Conservation (phyloP, 2,113 vertebrate genomes). For the Chrysochloris asiatica region DNA sequence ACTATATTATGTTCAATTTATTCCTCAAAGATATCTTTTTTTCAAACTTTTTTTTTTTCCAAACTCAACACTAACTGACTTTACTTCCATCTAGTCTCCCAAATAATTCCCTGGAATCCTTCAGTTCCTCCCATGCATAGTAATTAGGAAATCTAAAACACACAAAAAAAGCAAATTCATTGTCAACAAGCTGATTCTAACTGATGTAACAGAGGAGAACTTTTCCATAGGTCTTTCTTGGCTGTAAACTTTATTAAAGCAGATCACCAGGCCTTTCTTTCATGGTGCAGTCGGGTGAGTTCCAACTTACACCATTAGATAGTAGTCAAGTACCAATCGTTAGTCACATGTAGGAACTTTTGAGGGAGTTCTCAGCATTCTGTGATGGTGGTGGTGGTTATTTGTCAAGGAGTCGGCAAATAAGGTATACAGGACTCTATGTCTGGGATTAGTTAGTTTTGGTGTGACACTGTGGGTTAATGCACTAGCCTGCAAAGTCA, state of each 20-base stretch:
- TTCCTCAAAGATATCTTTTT: neutral
- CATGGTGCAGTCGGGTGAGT: neutral
- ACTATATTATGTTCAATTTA: neutral
- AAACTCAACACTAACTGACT: too few species aligned
- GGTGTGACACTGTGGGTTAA: too few species aligned
- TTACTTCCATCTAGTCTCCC: too few species aligned
- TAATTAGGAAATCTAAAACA: neutral
- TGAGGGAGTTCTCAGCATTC: too few species aligned
- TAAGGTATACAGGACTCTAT: too few species aligned
- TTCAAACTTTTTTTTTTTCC: too few species aligned
- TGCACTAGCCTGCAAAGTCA: too few species aligned
- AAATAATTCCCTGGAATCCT: accelerated
- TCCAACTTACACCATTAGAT: neutral
- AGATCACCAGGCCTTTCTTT: neutral
- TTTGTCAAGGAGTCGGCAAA: too few species aligned
- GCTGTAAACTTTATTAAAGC: neutral
- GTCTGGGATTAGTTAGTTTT: too few species aligned
- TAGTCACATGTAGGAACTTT: too few species aligned
- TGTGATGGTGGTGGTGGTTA: too few species aligned
- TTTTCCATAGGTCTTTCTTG: neutral
- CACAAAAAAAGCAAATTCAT: neutral
- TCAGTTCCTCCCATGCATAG: neutral
- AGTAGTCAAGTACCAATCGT: too few species aligned
- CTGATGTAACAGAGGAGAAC: neutral
- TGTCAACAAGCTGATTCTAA: neutral